phyloP scores from a whole-genome alignment of 2,113 vertebrate genomes.

The Nyctibius bracteatus region DNA sequence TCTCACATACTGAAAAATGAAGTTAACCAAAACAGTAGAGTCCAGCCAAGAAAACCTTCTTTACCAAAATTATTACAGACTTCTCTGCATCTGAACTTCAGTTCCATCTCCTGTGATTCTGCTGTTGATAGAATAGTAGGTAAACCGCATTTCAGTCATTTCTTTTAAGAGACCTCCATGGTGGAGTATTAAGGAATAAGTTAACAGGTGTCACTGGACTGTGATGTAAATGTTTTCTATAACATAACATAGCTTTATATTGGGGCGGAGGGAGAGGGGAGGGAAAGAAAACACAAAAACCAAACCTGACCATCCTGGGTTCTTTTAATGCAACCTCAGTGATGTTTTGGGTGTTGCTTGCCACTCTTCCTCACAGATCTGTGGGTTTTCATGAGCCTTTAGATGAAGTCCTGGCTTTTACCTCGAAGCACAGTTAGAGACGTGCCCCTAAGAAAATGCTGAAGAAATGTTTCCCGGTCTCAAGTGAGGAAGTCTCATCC shows the following conservation, averaged over 20 bases:
- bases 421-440: not conserved
- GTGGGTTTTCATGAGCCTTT: not conserved
- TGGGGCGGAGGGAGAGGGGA: not conserved
- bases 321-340: not conserved
- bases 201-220: not conserved
- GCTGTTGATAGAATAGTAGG: not conserved
- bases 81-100: not conserved
- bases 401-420: not conserved
- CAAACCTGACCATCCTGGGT: not conserved
- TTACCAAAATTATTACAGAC: not conserved
- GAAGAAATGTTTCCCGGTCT: not conserved
- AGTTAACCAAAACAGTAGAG: not conserved
- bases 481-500: not conserved
- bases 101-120: not conserved
- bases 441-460: not conserved
- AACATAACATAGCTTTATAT: not conserved
- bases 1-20: not conserved
- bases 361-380: not conserved
- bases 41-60: not conserved
- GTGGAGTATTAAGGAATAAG: not conserved
- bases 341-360: not conserved
- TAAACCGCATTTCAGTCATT: not conserved
- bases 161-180: not conserved
- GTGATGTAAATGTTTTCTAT: not conserved
- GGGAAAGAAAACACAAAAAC: not conserved